These are phyloP conservation scores for Caranx ignobilis DNA, from an alignment of 2,113 vertebrate genomes.

Conservation along the genomic window DNA sequence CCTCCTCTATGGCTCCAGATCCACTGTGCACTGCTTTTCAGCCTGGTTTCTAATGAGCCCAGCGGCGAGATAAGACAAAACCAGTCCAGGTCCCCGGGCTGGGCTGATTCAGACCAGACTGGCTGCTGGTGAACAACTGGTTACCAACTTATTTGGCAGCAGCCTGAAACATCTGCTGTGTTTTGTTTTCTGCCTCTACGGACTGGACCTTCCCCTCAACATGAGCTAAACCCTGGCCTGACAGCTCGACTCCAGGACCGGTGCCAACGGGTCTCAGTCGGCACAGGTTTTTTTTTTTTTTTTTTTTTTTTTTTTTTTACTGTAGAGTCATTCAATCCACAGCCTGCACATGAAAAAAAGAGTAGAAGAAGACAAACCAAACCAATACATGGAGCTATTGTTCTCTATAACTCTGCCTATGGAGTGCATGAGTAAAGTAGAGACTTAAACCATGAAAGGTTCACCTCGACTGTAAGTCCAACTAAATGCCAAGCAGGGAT, in stretches of 20 bases:
- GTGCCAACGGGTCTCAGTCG: constrained; percentile 19
- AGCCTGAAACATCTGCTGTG: constrained; percentile 68
- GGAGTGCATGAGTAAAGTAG: neutral
- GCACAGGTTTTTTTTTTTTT: neutral
- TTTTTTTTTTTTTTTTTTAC: neutral
- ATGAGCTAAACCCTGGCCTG: constrained; percentile 37
- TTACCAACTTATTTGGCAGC: constrained; percentile 63
- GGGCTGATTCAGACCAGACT: constrained; percentile 33
- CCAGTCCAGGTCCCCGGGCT: constrained; percentile 19
- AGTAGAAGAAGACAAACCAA: constrained; percentile 10
- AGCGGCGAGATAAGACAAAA: constrained; percentile 24
- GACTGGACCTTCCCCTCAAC: constrained; percentile 33
- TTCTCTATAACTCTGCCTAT: neutral
- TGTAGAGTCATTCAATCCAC: constrained; percentile 1
- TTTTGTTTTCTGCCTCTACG: constrained; percentile 54
- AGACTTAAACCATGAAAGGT: neutral
- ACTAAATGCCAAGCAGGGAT: constrained; percentile 24
- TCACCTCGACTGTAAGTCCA: neutral
- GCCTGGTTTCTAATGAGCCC: constrained; percentile 46
- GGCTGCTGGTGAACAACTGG: constrained; percentile 38
- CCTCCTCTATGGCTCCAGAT: constrained; percentile 4
- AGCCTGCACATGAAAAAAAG: constrained; percentile 4
- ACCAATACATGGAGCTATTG: neutral
- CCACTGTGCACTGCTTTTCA: constrained; percentile 15
- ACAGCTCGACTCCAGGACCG: constrained; percentile 24